These are phyloP conservation scores for Cololabis saira DNA, from an alignment of 2,113 vertebrate species.

Conservation along the genomic window DNA sequence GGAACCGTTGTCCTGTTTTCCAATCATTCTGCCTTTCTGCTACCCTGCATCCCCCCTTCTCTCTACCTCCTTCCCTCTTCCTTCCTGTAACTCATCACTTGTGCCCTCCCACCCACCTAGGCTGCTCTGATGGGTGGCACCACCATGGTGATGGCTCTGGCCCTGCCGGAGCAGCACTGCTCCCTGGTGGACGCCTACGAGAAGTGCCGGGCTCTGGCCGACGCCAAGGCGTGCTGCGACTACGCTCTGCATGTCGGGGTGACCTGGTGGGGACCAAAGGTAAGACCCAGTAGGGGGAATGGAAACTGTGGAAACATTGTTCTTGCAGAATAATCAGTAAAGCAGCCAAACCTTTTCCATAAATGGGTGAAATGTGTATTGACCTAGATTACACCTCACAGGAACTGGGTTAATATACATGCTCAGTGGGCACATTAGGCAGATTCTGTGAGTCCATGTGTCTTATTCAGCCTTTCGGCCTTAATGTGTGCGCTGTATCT, in stretches of 20 bases:
- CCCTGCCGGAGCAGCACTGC: slow-evolving; percentile 92
- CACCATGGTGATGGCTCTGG: slow-evolving; percentile 92
- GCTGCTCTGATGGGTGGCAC: slow-evolving; percentile 95
- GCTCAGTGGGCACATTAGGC: slow-evolving; percentile 64
- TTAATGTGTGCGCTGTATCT: slow-evolving; percentile 18
- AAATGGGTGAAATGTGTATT: slow-evolving; percentile 47
- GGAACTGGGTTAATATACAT: slow-evolving; percentile 61
- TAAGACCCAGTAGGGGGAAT: slow-evolving; percentile 51
- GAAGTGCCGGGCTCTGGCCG: slow-evolving; percentile 87
- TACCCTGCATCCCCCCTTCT: slow-evolving; percentile 1
- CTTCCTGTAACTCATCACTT: slow-evolving; percentile 12
- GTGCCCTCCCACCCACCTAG: slow-evolving; percentile 67
- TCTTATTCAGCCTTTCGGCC: slow-evolving; percentile 48
- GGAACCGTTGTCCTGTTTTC: slow-evolving; percentile 43
- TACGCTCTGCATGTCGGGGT: slow-evolving; percentile 94
- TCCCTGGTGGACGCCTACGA: slow-evolving; percentile 94
- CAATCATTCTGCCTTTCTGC: slow-evolving; percentile 26
- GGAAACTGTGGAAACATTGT: background rate
- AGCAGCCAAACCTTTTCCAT: slow-evolving; percentile 14
- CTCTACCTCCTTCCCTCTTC: background rate
- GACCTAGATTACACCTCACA: slow-evolving; percentile 60
- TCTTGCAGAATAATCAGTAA: slow-evolving; percentile 2
- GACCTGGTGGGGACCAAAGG: slow-evolving; percentile 98
- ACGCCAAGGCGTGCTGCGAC: slow-evolving; percentile 96
- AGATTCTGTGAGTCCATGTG: slow-evolving; percentile 59